phyloP scores from a whole-genome alignment of 2,888 invertebrate species.

The Mythimna ferrago region DNA sequence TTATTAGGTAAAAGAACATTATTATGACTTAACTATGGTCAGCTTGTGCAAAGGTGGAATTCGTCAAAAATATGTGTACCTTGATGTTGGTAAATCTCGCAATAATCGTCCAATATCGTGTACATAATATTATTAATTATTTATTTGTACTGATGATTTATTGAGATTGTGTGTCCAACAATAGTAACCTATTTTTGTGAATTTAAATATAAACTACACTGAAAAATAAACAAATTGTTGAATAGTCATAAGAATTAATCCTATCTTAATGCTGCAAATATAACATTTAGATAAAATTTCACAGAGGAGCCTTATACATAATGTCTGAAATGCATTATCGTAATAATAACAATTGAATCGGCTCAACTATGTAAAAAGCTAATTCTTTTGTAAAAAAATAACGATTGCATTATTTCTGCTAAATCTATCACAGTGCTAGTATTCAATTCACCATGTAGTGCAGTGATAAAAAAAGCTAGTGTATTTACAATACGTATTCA shows the following conservation, averaged over 20 bases:
- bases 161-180: conserved; percentile 19
- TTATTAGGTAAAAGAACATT: neutral
- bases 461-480: neutral
- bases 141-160: conserved; percentile 41
- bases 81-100: conserved; percentile 25
- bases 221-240: conserved; percentile 21
- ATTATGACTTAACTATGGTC: neutral
- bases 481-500: neutral
- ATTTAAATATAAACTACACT: conserved; percentile 18
- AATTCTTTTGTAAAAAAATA: conserved; percentile 14
- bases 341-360: conserved; percentile 28
- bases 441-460: conserved; percentile 4
- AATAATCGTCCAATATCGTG: conserved; percentile 33
- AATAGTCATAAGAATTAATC: conserved; percentile 44
- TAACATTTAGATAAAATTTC: conserved; percentile 44
- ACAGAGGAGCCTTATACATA: conserved; percentile 51
- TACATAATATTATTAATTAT: conserved; percentile 43
- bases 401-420: conserved; percentile 13
- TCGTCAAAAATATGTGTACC: conserved; percentile 9
- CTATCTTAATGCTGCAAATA: conserved; percentile 38
- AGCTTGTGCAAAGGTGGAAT: neutral
- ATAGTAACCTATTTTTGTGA: conserved; percentile 19
- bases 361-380: conserved; percentile 9
- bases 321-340: conserved; percentile 36
- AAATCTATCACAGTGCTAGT: conserved; percentile 27